These are phyloP conservation scores for Drosophila varians DNA, from an alignment of 1,140 invertebrate species.

Conservation along the genomic window DNA sequence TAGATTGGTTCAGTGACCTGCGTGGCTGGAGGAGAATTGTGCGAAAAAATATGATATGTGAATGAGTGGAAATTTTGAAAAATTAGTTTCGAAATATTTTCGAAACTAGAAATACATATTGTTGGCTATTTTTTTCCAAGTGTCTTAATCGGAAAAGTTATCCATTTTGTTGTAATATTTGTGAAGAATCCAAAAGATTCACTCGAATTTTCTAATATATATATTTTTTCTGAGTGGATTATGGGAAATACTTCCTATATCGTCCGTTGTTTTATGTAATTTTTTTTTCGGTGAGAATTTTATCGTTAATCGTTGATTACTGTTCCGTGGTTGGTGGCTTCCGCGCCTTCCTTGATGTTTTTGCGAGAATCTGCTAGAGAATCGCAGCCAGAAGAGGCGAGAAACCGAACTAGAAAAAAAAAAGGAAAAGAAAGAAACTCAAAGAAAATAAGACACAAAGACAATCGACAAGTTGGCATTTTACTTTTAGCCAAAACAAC, in stretches of 20 bases:
- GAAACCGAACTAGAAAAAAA: constrained; percentile 17
- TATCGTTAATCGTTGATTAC: constrained; percentile 42
- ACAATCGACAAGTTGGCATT: constrained; percentile 71
- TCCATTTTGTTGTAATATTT: no score
- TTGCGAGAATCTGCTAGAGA: constrained; percentile 44
- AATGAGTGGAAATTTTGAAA: background rate
- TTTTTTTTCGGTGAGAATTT: constrained; percentile 38
- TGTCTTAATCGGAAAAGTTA: background rate
- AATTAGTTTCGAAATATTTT: constrained; percentile 2
- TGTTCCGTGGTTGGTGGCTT: constrained; percentile 33
- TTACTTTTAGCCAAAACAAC: constrained; percentile 70
- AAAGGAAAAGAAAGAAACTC: background rate
- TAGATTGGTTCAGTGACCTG: constrained; percentile 17
- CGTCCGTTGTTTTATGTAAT: constrained; percentile 40
- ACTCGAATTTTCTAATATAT: background rate
- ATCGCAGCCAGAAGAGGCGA: constrained; percentile 19
- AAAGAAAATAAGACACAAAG: background rate
- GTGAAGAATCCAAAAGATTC: no score
- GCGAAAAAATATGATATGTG: constrained; percentile 8
- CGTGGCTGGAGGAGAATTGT: constrained; percentile 28
- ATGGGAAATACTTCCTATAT: constrained; percentile 42
- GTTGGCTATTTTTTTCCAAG: background rate
- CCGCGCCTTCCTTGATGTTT: constrained; percentile 35
- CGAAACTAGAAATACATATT: background rate
- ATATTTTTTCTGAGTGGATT: background rate